Percentiles rank a stretch among this genome's conserved stretches.
Evolutionary conservation across 2,113 vertebrate species (phyloP).

Genomic region (Pseudopipra pipra): DNA sequence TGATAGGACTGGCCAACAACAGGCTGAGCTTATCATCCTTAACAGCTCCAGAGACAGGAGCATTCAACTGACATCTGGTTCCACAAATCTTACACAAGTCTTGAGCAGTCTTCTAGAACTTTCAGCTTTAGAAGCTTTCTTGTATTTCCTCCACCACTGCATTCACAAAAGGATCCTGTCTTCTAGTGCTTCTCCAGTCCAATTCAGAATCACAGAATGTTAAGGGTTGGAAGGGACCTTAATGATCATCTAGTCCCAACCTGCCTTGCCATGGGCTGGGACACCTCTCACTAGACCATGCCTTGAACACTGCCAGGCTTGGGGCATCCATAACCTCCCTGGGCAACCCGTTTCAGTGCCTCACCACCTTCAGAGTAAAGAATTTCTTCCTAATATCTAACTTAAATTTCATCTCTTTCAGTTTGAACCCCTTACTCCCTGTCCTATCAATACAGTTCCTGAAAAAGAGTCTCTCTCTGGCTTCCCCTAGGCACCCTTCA

Average conservation of each 20-base stretch:
- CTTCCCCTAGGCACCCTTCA: not conserved
- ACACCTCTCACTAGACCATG: not conserved
- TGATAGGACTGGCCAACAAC: not conserved
- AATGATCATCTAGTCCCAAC: not conserved
- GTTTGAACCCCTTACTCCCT: not conserved
- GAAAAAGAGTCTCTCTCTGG: not conserved
- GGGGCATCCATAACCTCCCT: not conserved
- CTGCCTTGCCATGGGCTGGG: not conserved
- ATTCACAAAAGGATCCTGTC: not conserved
- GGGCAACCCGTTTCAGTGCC: not conserved
- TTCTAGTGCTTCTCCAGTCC: not conserved
- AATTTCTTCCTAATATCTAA: not conserved
- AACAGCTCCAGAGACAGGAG: not conserved
- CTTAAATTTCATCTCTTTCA: not conserved
- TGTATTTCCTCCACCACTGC: not conserved
- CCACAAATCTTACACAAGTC: not conserved
- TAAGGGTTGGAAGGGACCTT: not conserved
- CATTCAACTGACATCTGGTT: not conserved
- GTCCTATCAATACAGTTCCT: not conserved
- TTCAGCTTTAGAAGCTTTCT: not conserved
- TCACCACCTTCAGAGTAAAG: not conserved
- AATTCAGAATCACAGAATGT: not conserved
- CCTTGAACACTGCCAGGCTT: not conserved
- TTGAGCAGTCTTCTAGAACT: not conserved
- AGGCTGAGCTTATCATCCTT: not conserved